Base-by-base conservation (phyloP, 2,888 invertebrate species). In the Kuschelorhynchus macadamiae region DNA sequence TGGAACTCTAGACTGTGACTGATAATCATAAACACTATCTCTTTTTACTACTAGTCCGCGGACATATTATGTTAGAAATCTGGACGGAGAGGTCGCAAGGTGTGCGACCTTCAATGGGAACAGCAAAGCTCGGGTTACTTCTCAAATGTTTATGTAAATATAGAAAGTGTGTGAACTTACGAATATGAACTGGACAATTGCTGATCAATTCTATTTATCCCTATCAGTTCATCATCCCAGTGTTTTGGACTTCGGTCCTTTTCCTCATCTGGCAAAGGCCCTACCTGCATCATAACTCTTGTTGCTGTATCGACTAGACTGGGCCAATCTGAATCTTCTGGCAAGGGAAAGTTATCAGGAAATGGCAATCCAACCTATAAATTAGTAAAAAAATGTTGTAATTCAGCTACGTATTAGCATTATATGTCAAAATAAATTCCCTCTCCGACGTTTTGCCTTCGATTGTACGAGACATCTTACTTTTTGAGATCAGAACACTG, bases 221-320 rank as follows among this genome's bases (percentile, higher is more conserved):
- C 39, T 42, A 71, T 46, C 17, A 72, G 52, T 12, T 72, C 69
- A 41, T 68, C 65, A 42, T 70, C 57, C 67, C 70, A 71, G 44
- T 50, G 56, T 55, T 64, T 46, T 11, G 53, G 18, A 11, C 14
- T 53, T 17, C 53, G 53, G n/a, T 65, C 64, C 12, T 50, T 69
- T 17, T 59, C 60, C 14, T 71, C 69, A 21, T 68, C 69, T 14
- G 71, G 67, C n/a, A 49, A 41, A 11, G 56, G 49, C 8, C 73
- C 75, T 20, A 79, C 79, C 64, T 80, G 79, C 74, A 78, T 78
- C 75, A 81, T 75, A 36, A 78, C 92, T 67, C 91, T 85, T 0
- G 92, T 92, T 25, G 93, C 93, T 0, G 93, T 92, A 78, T 92
- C 91, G 1, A 94, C 93, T 17, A 94, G 85, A 77, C 91, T 89